These are phyloP conservation scores for Cremastinae sp. DNA, from an alignment of 2,888 invertebrate species.

Conservation along the genomic window DNA sequence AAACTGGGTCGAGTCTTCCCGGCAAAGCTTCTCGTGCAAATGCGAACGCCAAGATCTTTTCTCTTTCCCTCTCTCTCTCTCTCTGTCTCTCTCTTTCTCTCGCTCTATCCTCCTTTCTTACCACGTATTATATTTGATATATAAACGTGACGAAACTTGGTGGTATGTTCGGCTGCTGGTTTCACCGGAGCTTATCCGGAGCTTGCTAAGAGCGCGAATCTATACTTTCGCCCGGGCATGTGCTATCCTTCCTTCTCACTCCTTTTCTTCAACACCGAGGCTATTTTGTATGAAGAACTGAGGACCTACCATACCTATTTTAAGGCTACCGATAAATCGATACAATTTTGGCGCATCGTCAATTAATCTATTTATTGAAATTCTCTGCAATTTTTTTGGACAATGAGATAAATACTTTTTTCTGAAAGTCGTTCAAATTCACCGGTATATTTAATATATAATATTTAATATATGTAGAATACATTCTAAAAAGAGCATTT, in stretches of 20 bases:
- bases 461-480: too few species aligned
- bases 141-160: conserved; percentile 25
- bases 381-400: too few species aligned
- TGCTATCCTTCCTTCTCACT: neutral
- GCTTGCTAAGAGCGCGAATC: conserved; percentile 1
- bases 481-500: too few species aligned
- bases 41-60: conserved; percentile 41
- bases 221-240: neutral
- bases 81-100: conserved; percentile 1
- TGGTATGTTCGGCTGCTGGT: conserved; percentile 18
- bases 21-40: conserved; percentile 39
- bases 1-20: conserved; percentile 58
- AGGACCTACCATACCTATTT: too few species aligned
- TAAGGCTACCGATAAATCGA: too few species aligned
- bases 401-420: too few species aligned
- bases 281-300: too few species aligned
- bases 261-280: neutral
- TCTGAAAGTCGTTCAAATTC: too few species aligned
- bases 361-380: too few species aligned
- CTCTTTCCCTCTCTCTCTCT: neutral
- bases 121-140: conserved; percentile 12
- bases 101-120: neutral
- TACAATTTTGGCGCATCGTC: too few species aligned
- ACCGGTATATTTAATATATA: too few species aligned
- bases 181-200: conserved; percentile 2